Conservation (phyloP, 2,888 invertebrate species). For the Callyntrura guangdongensis region DNA sequence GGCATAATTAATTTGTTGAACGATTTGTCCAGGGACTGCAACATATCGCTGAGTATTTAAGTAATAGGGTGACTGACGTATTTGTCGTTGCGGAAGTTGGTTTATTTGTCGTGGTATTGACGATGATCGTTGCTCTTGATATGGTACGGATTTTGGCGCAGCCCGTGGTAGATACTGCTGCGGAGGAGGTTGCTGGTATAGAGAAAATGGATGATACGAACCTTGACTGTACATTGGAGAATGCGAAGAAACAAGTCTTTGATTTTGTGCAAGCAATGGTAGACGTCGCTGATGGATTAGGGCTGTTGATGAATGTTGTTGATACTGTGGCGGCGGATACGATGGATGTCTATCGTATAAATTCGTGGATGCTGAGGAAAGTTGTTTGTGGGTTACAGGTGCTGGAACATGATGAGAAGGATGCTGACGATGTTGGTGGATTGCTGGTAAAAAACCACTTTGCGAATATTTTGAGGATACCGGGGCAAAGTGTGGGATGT, state of each 20-base stretch:
- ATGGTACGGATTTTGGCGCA: not conserved
- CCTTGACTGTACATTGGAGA: no score
- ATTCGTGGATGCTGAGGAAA: no score
- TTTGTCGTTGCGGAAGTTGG: not conserved
- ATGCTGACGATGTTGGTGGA: no score
- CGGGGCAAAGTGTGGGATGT: not conserved
- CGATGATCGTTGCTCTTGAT: not conserved
- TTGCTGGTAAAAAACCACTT: no score
- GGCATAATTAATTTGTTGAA: not conserved
- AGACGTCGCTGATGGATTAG: not conserved
- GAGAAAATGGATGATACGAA: no score
- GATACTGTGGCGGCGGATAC: not conserved
- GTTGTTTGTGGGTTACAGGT: no score
- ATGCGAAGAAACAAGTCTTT: not conserved
- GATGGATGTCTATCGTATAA: no score
- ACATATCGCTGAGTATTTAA: not conserved
- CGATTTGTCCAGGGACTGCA: conserved; percentile 7
- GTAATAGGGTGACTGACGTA: not conserved
- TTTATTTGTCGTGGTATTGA: not conserved
- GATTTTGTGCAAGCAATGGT: not conserved
- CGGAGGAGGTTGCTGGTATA: no score
- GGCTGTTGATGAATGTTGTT: not conserved
- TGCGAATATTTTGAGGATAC: not conserved
- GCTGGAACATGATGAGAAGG: no score
- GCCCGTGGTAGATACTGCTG: not conserved